Base-by-base conservation (phyloP, 2,888 invertebrate species). In the Amblyteles armatorius region DNA sequence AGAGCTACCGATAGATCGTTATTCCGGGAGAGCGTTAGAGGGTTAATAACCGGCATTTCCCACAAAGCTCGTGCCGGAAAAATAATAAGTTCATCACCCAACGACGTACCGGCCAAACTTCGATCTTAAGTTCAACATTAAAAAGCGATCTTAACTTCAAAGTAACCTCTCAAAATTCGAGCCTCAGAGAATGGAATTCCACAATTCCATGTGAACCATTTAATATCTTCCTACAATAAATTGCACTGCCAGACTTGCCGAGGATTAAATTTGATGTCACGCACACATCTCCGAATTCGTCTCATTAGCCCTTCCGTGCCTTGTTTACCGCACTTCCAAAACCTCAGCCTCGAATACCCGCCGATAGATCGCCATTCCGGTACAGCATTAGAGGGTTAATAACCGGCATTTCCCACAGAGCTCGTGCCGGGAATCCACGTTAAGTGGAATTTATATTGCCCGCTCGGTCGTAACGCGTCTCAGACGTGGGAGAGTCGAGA, bases 391-490 rank as follows among this genome's bases (percentile, higher is more conserved):
- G 68, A 79, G 82, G 82, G 82, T 73, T 82, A 82, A 82, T 82
- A 73, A 73, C 72, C 67, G 78, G 79, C 67, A 79, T 73, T 72
- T 78, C 63, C 60, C 68, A 40, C 1, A 22, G 74, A 74, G 72
- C 78, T 73, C 65, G 36, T 79, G 67, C 77, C 76, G 72, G 72
- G 67, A 80, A 83, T 85, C 68, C 68, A 82, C 79, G 82, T 50
- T 85, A 73, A 85, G 74, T 77, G 72, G 79, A 85, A 85, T 85
- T 85, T 85, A 85, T 77, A 79, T 82, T 79, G 79, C 77, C 79
- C 72, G 76, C 65, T 63, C 67, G 72, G 72, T 67, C 40, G 82
- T 82, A 82, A 85, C 77, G 77, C 79, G 72, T 63, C 65, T 77
- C 48, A 26, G 50, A 44, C 67, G 36, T 50, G 55, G 76, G 29